Base-by-base conservation (phyloP, 92 coral and sea anemone species). In the Epizoanthus illoricatus region DNA sequence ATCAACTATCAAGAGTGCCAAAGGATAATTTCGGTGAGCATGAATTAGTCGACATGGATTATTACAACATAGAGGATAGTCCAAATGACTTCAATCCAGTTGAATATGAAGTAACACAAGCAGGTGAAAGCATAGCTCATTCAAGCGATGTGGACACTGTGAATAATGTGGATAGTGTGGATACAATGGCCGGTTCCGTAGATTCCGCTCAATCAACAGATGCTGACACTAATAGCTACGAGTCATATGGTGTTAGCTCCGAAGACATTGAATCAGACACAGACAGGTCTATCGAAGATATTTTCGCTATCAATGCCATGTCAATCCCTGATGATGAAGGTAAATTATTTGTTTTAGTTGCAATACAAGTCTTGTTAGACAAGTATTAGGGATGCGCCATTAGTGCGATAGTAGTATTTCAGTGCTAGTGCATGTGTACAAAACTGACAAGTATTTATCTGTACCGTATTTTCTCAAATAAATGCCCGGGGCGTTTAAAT, bases 311-410 rank as follows among this genome's bases (percentile, higher is more conserved):
- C 9, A 33, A 13, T 66, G 36, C 11, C 28, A 16, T 16, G 19
- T 41, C 75, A 71, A 39, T 55, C 2, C 58, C 75, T 6, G 59
- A 20, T n/a, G 76, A 71, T 71, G 60, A 71, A 71, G 76, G 59
- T 68, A 68, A 68, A 33, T 20, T 4, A 66, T 8, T 49, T 49
- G 56, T 49, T 49, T 49, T 49, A 49, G 56, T 49, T 2, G 56
- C 11, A 8, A 49, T 49, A 49, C 11, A 8, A 7, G 49, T 0
- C 49, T 4, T 43, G 49, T 43, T 43, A 7, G 49, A 43, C 49
- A 45, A 28, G 33, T 28, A 28, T 28, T 28, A 28, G 33, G 1
- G 33, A 28, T 28, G 33, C 33, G 33, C 33, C 33, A 28, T 28
- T 28, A 28, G 33, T 28, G 33, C 33, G 33, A 28, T 28, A 28